Percentiles rank a stretch among this genome's conserved stretches.
These are phyloP conservation scores for Holacanthella duospinosa DNA, from an alignment of 2,888 invertebrate genomes.

Conservation along the genomic window DNA sequence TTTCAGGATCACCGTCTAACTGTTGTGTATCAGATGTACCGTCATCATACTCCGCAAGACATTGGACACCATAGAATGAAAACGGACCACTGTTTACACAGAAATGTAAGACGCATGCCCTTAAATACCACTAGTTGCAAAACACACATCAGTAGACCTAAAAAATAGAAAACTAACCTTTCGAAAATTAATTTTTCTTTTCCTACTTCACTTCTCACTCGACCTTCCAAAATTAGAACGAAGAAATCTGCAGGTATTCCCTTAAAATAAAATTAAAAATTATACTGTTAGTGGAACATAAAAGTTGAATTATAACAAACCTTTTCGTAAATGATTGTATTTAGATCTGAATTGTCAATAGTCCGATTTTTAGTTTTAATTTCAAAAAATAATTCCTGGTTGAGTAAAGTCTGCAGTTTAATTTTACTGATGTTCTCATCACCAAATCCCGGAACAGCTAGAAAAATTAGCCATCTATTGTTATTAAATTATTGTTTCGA, in stretches of 20 bases:
- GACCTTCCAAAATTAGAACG: constrained; percentile 85
- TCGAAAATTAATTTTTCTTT: constrained; percentile 86
- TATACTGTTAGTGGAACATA: not conserved
- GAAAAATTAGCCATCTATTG: too few species aligned
- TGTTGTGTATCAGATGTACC: too few species aligned
- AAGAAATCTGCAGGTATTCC: constrained; percentile 71
- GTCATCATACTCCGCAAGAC: too few species aligned
- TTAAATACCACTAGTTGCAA: too few species aligned
- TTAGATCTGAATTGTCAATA: constrained; percentile 55
- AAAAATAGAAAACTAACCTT: constrained; percentile 40
- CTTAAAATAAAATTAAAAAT: constrained; percentile 20
- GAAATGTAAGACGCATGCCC: not conserved
- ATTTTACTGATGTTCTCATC: constrained; percentile 73
- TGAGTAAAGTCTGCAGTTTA: constrained; percentile 76
- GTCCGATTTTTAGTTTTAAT: constrained; percentile 60
- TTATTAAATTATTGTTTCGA: too few species aligned
- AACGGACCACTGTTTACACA: constrained; percentile 68
- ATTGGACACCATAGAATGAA: constrained; percentile 85
- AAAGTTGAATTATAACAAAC: constrained; percentile 40
- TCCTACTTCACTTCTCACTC: constrained; percentile 89
- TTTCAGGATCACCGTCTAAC: constrained; percentile 60
- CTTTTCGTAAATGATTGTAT: constrained; percentile 63
- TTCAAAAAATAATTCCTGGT: constrained; percentile 79
- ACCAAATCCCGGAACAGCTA: constrained; percentile 82
- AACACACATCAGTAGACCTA: too few species aligned